Evolutionary conservation across 2,113 vertebrate genomes (phyloP), one percentile per base, ranked within the genome.

Genomic region (Cyanoramphus novaezelandiae): DNA sequence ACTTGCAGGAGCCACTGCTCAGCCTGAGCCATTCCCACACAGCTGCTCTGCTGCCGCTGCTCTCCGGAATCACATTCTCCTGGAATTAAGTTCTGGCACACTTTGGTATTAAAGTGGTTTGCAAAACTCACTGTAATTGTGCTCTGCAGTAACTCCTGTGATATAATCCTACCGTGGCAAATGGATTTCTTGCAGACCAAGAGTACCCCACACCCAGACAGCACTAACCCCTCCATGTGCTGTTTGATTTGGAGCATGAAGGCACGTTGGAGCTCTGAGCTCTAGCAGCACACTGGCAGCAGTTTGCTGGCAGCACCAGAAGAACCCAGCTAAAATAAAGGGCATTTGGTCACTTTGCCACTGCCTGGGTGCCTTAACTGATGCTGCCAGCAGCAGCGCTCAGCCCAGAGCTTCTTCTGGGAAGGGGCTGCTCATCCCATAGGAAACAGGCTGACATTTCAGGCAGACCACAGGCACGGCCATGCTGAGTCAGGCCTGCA

Each of bases 101-200:
- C 80, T 95, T 94, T 37, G 39, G 29, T 88, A 93, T 41, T 55
- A 16, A 81, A 92, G 76, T 14, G 33, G 33, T 75, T 93, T 86
- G 55, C 82, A 95, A 79, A 86, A 83, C 35, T 55, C 90, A 68
- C 79, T 82, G 1, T 31, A 67, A 80, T 83, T 82, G 71, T 78
- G 59, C 75, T 80, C 71, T 74, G 70, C 76, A 83, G 2, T 80
- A 92, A 82, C 28, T 87, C 46, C 86, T 24, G n/a, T 37, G 84
- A 87, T 82, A 87, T 72, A 53, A 92, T 69, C 74, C 79, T 27
- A 82, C 62, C 8, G 3, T 23, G 44, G 63, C 67, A 95, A 95
- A 95, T 52, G 74, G 70, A 86, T 87, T 95, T 91, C 84, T 87
- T 69, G 71, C 67, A 80, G 87, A 87, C 35, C 44, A 84, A 87